These are phyloP conservation scores for Aurelia aurita DNA, from an alignment of 30 jellyfish, hydroid and myxozoan species.

Conservation along the genomic window DNA sequence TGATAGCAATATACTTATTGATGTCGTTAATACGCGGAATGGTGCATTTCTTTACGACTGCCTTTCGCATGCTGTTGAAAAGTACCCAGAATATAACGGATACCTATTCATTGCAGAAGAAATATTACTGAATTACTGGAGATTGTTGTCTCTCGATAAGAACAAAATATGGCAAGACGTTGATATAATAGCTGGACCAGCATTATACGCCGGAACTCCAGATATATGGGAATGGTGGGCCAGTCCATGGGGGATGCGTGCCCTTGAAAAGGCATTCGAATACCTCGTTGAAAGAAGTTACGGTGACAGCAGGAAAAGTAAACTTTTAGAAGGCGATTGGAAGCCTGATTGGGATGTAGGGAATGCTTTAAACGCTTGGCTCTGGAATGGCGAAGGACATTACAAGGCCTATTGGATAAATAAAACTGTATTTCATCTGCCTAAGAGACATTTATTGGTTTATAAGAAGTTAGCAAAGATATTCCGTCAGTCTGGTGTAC, in stretches of 20 bases:
- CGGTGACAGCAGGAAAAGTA: constrained; percentile 71
- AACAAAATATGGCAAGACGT: constrained; percentile 75
- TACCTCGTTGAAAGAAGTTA: constrained; percentile 79
- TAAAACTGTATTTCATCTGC: constrained; percentile 70
- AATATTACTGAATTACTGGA: constrained; percentile 75
- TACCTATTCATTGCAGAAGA: constrained; percentile 90
- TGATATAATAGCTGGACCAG: constrained; percentile 73
- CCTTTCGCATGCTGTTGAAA: constrained; percentile 64
- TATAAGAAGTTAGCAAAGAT: constrained; percentile 68
- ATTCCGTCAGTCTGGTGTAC: constrained; percentile 93
- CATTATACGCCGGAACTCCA: constrained; percentile 80
- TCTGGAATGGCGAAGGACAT: constrained; percentile 95
- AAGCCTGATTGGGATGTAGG: constrained; percentile 89
- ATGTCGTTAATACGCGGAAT: constrained; percentile 77
- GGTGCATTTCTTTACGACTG: constrained; percentile 98
- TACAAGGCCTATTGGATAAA: constrained; percentile 74
- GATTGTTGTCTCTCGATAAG: constrained; percentile 41
- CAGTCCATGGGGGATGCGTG: constrained; percentile 98
- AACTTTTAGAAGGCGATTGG: constrained; percentile 92
- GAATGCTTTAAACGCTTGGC: constrained; percentile 83
- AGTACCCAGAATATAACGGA: constrained; percentile 72
- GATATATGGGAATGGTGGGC: constrained; percentile 99
- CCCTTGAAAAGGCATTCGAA: constrained; percentile 93
- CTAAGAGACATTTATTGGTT: constrained; percentile 38
- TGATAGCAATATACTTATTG: constrained; percentile 54